These are phyloP conservation scores for Acronicta alni DNA, from an alignment of 2,888 invertebrate genomes.

Conservation along the genomic window DNA sequence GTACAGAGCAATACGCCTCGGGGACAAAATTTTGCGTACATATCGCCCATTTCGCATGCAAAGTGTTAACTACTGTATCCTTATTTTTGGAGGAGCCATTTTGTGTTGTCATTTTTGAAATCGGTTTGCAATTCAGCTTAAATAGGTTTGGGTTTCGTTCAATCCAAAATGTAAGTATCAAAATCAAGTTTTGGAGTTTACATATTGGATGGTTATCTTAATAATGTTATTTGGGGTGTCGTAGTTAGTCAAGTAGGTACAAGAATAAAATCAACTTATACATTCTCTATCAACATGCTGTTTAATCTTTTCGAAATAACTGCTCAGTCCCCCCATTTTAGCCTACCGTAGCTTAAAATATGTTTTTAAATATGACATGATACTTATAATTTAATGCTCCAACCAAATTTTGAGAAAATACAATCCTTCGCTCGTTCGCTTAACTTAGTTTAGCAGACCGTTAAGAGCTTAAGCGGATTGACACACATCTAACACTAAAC, in stretches of 20 bases:
- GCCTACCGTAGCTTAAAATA: too few species aligned
- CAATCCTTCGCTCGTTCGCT: not conserved
- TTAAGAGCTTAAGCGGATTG: slow-evolving; percentile 21
- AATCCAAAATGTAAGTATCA: slow-evolving; percentile 7
- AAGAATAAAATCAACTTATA: too few species aligned
- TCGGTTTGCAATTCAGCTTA: slow-evolving; percentile 2
- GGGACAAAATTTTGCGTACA: slow-evolving; percentile 41
- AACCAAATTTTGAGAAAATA: too few species aligned
- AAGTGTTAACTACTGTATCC: slow-evolving; percentile 26
- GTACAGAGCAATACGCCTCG: slow-evolving; percentile 46
- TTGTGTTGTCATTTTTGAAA: slow-evolving; percentile 5
- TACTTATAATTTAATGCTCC: too few species aligned
- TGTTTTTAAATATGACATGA: too few species aligned
- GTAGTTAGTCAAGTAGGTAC: too few species aligned
- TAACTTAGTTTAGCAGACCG: slow-evolving; percentile 13
- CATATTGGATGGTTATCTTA: too few species aligned
- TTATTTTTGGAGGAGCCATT: slow-evolving; percentile 18
- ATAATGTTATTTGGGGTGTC: too few species aligned
- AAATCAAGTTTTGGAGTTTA: too few species aligned
- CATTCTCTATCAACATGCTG: too few species aligned
- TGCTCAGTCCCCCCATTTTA: too few species aligned
- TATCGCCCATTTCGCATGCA: slow-evolving; percentile 40
- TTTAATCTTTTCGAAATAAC: too few species aligned
- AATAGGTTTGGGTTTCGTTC: not conserved
- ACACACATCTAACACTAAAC: slow-evolving; percentile 15